Evolutionary conservation across 2,113 vertebrate species (phyloP).

Genomic region (Macquaria australasica): DNA sequence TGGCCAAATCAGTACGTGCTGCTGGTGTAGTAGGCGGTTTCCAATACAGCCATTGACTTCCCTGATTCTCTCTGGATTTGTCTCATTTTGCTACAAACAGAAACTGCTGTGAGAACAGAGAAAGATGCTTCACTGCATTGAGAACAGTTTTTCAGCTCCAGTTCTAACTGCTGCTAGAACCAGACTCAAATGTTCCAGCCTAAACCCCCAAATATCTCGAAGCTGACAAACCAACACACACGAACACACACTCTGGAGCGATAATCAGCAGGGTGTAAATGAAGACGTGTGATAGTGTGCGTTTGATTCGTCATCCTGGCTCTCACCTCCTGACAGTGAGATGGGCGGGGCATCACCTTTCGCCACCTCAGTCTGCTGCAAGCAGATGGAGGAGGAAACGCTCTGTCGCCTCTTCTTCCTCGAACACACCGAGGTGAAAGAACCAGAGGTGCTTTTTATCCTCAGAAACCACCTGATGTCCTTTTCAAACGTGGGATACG

Average conservation of each 20-base stretch:
- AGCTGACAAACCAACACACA: background rate
- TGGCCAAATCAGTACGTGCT: too few species aligned
- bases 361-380: constrained; percentile 42
- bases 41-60: background rate
- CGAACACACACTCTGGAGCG: background rate
- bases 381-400: constrained; percentile 56
- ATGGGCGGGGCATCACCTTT: constrained; percentile 44
- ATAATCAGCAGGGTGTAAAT: background rate
- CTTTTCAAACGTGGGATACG: too few species aligned
- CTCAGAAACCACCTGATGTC: too few species aligned
- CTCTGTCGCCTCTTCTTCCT: constrained; percentile 1
- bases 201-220: too few species aligned
- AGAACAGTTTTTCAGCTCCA: too few species aligned
- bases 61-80: background rate
- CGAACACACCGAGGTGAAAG: background rate
- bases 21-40: too few species aligned
- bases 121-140: too few species aligned
- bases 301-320: constrained; percentile 35
- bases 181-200: too few species aligned
- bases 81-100: background rate
- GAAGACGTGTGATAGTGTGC: background rate
- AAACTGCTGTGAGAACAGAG: background rate
- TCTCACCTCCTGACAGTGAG: constrained; percentile 29
- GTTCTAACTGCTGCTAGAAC: too few species aligned
- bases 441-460: background rate